Percentiles rank a stretch among this genome's conserved stretches.
These are phyloP conservation scores for Triplophysa bombifrons DNA, from an alignment of 2,797 vertebrate genomes.

Conservation along the genomic window DNA sequence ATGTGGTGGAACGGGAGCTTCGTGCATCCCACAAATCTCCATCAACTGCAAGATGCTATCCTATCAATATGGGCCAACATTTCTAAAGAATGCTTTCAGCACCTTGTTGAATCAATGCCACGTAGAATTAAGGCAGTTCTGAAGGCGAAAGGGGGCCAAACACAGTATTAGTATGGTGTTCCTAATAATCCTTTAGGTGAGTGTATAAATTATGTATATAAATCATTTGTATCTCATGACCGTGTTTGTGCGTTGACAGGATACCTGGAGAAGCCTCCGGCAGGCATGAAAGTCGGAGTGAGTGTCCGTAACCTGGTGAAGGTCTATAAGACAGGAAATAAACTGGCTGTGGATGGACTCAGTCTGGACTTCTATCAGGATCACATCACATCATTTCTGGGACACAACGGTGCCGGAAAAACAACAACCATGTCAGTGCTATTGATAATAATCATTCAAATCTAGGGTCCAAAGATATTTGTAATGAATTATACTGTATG, in stretches of 20 bases:
- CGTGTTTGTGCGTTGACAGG: slow-evolving; percentile 65
- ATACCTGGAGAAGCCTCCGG: slow-evolving; percentile 86
- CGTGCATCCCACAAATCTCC: too few relatives aligned
- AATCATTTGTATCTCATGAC: background rate
- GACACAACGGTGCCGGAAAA: slow-evolving; percentile 93
- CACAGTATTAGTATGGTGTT: too few relatives aligned
- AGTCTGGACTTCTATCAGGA: slow-evolving; percentile 93
- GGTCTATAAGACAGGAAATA: slow-evolving; percentile 93
- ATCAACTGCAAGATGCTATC: too few relatives aligned
- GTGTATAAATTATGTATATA: background rate
- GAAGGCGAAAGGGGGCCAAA: too few relatives aligned
- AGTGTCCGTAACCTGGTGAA: slow-evolving; percentile 93
- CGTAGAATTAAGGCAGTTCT: too few relatives aligned
- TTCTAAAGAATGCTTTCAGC: too few relatives aligned
- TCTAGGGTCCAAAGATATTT: background rate
- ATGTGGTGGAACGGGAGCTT: too few relatives aligned
- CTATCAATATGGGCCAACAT: too few relatives aligned
- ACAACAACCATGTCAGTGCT: slow-evolving; percentile 92
- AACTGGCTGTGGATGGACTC: slow-evolving; percentile 93
- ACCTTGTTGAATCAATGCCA: too few relatives aligned
- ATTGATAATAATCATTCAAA: background rate
- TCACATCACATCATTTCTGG: slow-evolving; percentile 96
- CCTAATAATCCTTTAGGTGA: too few relatives aligned
- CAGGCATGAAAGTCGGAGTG: slow-evolving; percentile 84
- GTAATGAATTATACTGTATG: background rate